Base-by-base conservation (phyloP, 2,797 vertebrate species). In the Clarias platycephalus region DNA sequence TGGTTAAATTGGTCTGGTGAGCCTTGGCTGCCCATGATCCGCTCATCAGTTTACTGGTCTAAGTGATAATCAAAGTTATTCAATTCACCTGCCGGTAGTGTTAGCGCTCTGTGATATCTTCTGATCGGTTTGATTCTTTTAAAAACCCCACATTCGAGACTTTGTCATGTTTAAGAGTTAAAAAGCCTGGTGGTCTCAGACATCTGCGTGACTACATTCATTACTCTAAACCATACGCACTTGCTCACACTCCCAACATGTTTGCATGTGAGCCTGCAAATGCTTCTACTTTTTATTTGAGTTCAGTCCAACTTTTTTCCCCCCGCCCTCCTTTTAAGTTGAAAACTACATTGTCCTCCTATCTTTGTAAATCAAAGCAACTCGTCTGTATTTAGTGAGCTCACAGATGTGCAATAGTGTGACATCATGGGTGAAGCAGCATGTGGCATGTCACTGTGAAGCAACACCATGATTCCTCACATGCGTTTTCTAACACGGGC, bases 211-310 rank as follows among this genome's bases (percentile, higher is more conserved):
- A 64, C 15, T 37, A 44, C 60, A 0, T 24, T 79, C 34, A 18
- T 63, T 63, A 78, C 6, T 15, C 57, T 6, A 1, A 18, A 40
- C 7, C 37, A 2, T 15, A 12, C 13, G 4, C 37, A 40, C 13
- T 34, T 87, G 84, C 92, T 92, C 87, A 87, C 88, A 87, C 81
- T 83, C 63, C 70, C 71, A 81, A 40, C 58, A 58, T 70, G 66
- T 81, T 71, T 70, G 55, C 57, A 81, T 70, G 64, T 58, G 49
- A 68, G 53, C 28, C 2, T 68, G 22, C 66, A 70, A 81, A 81
- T 57, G 44, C 80, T 70, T 70, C 66, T 70, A 28, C 80, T 81
- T 81, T 68, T 68, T 81, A 26, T 84, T 49, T 70, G 64, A 78
- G 28, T 22, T 13, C 76, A 12, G 74, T 70, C 83, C 83, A 60